phyloP scores from a whole-genome alignment of 2,113 vertebrate genomes.

The Ailurus styani region DNA sequence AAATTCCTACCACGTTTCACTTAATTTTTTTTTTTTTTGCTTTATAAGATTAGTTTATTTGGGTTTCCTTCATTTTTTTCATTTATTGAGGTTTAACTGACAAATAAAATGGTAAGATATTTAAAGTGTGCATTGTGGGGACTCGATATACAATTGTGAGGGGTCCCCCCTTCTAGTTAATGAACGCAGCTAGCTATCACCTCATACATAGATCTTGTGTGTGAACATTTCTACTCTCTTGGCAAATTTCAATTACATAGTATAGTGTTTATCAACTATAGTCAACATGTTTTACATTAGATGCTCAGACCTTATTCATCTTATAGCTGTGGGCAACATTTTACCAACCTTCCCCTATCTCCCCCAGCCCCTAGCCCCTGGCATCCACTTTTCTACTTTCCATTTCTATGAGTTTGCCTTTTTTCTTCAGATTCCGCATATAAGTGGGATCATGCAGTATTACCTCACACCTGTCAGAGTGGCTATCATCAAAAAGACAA shows the following conservation, averaged over 20 bases:
- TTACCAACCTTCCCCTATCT: neutral
- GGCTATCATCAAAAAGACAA: neutral
- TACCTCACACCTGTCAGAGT: neutral
- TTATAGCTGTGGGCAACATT: neutral
- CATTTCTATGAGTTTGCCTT: neutral
- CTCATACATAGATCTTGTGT: neutral
- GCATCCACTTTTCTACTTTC: neutral
- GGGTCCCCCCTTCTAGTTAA: neutral
- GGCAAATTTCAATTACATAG: neutral
- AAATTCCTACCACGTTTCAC: neutral
- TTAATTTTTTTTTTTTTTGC: neutral
- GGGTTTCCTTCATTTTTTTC: neutral
- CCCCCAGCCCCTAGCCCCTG: neutral
- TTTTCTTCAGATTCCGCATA: neutral
- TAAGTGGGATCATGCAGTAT: neutral
- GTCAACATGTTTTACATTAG: too few species aligned
- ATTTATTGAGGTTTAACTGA: neutral
- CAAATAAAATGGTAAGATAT: neutral
- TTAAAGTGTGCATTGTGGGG: neutral
- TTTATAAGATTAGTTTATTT: neutral
- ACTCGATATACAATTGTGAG: neutral
- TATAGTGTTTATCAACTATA: too few species aligned
- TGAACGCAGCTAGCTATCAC: neutral
- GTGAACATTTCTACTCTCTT: neutral
- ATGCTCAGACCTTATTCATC: too few species aligned